Percentiles rank a stretch among this genome's conserved stretches.
These are phyloP conservation scores for Escarpia spicata DNA, from an alignment of 2,888 invertebrate genomes.

Conservation along the genomic window DNA sequence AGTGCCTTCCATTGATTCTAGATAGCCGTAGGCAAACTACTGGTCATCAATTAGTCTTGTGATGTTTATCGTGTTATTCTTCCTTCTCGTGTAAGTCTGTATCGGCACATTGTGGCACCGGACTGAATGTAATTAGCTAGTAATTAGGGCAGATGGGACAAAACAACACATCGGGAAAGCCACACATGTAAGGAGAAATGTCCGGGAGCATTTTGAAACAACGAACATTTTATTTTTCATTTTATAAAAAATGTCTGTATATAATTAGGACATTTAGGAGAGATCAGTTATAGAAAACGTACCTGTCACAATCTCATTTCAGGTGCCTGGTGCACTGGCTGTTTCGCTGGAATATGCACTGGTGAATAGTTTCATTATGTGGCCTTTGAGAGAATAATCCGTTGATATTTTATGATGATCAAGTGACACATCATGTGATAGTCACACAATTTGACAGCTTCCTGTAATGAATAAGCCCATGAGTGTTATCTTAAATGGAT, in stretches of 20 bases:
- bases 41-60: constrained; percentile 12
- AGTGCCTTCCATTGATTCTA: background rate
- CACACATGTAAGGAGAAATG: background rate
- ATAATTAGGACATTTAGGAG: background rate
- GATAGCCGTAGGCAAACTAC: background rate
- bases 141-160: no score
- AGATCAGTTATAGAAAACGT: background rate
- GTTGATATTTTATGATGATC: background rate
- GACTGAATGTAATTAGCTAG: background rate
- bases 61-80: background rate
- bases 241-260: background rate
- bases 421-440: background rate
- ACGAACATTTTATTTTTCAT: background rate
- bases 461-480: background rate
- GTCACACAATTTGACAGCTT: background rate
- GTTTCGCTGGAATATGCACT: background rate
- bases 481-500: background rate
- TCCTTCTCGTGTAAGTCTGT: background rate
- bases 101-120: background rate
- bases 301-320: no score
- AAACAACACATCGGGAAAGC: background rate
- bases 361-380: background rate
- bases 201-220: no score
- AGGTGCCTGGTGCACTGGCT: no score
- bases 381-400: background rate